phyloP scores from a whole-genome alignment of 2,888 invertebrate species.

The Epinotia nisella region DNA sequence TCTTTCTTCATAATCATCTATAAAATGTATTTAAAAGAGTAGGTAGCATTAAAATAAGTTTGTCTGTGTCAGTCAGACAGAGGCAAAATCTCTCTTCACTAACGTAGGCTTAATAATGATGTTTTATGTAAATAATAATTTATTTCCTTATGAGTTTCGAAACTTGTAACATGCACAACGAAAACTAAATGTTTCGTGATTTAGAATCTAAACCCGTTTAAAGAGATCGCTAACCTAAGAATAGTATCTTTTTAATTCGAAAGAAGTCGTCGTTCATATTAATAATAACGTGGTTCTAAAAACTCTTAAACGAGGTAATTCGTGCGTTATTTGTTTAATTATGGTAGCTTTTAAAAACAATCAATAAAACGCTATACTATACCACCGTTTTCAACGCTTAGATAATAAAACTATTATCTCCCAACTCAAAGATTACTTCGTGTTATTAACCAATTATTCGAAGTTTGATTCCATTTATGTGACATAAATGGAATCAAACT shows the following conservation, averaged over 20 bases:
- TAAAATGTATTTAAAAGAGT: no score
- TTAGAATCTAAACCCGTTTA: neutral
- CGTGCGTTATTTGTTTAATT: neutral
- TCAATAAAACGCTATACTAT: neutral
- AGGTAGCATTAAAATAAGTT: no score
- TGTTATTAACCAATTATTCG: no score
- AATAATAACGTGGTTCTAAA: neutral
- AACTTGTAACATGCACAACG: neutral
- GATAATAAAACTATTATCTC: slow-evolving; percentile 3
- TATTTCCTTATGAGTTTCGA: neutral
- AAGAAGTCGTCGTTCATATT: neutral
- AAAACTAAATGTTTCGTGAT: neutral
- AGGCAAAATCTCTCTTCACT: no score
- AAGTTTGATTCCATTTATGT: no score
- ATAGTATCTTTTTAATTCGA: neutral
- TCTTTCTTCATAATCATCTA: no score
- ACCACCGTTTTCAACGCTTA: neutral
- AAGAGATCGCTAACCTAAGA: neutral
- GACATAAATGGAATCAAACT: slow-evolving; percentile 28
- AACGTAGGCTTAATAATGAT: no score
- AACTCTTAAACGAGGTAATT: neutral
- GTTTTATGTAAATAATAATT: no score
- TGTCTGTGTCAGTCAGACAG: no score
- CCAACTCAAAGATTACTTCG: neutral
- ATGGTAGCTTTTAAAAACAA: neutral